Conservation (phyloP, 2,797 vertebrate species). For the Sphaeramia orbicularis region DNA sequence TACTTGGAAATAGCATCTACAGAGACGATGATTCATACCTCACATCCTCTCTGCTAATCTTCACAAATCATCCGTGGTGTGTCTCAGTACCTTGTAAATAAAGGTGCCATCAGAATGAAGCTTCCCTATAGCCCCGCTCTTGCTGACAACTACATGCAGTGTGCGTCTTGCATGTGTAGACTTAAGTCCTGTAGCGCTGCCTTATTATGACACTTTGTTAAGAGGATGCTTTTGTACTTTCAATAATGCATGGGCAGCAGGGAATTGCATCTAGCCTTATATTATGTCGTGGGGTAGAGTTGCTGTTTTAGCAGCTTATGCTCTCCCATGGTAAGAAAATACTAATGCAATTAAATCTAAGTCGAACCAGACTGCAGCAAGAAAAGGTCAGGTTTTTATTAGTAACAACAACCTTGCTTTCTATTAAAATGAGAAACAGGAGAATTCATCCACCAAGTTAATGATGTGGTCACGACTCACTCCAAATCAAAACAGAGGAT, state of each 20-base stretch:
- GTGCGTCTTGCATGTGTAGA: slow-evolving; percentile 57
- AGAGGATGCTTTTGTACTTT: slow-evolving; percentile 81
- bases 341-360: slow-evolving; percentile 80
- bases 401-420: slow-evolving; percentile 60
- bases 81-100: slow-evolving; percentile 67
- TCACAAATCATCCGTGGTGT: slow-evolving; percentile 68
- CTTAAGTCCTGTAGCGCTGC: slow-evolving; percentile 75
- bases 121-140: slow-evolving; percentile 50
- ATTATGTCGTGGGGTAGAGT: slow-evolving; percentile 73
- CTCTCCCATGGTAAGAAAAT: slow-evolving; percentile 63
- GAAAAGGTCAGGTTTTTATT: slow-evolving; percentile 78
- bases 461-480: slow-evolving; percentile 43
- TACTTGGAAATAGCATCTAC: slow-evolving; percentile 56
- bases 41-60: slow-evolving; percentile 70
- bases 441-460: slow-evolving; percentile 48
- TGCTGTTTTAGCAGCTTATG: slow-evolving; percentile 73
- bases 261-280: slow-evolving; percentile 74
- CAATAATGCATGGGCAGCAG: slow-evolving; percentile 80
- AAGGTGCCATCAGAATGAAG: slow-evolving; percentile 59
- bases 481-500: slow-evolving; percentile 27
- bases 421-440: slow-evolving; percentile 46
- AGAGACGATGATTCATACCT: slow-evolving; percentile 66
- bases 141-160: slow-evolving; percentile 63
- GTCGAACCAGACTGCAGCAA: slow-evolving; percentile 51
- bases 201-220: slow-evolving; percentile 84